Evolutionary conservation across 2,113 vertebrate species (phyloP).

Genomic region (Labrus mixtus): DNA sequence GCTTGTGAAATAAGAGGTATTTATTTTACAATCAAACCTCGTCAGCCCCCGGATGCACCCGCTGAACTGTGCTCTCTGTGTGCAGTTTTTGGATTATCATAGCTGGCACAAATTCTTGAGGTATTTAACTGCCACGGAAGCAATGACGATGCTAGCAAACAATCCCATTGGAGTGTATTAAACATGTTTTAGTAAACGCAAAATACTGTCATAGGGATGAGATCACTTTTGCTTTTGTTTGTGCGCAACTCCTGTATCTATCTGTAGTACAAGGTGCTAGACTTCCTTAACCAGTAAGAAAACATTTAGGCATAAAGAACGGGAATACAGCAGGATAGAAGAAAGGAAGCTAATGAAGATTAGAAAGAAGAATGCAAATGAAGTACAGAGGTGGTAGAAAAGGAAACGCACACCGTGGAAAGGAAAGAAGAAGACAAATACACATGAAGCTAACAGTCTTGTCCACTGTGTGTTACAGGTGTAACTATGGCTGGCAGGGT

Average conservation of each 20-base stretch:
- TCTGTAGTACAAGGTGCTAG: too few species aligned
- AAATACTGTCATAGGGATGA: too few species aligned
- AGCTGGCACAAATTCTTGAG: neutral
- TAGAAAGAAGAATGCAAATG: neutral
- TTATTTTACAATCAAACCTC: constrained; percentile 3
- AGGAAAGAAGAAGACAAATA: neutral
- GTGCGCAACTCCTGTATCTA: too few species aligned
- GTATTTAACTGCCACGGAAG: neutral
- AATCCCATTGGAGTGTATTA: too few species aligned
- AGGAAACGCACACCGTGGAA: too few species aligned
- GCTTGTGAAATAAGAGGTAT: constrained; percentile 24
- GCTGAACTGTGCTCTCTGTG: constrained; percentile 4
- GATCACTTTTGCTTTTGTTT: neutral
- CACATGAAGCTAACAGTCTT: neutral
- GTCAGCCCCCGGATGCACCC: constrained; percentile 19
- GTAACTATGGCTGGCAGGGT: constrained; percentile 96
- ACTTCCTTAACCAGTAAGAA: too few species aligned
- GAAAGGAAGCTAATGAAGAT: too few species aligned
- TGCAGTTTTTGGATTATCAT: neutral
- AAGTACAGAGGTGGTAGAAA: neutral
- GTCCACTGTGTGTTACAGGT: constrained; percentile 81
- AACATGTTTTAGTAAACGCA: too few species aligned
- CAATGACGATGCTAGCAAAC: too few species aligned
- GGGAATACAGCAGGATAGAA: too few species aligned
- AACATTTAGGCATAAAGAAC: too few species aligned